A percentile compares a stretch with the other conserved stretches of the same genome.
These are phyloP conservation scores for Hypomesus transpacificus DNA, from an alignment of 2,113 vertebrate species.

Conservation along the genomic window DNA sequence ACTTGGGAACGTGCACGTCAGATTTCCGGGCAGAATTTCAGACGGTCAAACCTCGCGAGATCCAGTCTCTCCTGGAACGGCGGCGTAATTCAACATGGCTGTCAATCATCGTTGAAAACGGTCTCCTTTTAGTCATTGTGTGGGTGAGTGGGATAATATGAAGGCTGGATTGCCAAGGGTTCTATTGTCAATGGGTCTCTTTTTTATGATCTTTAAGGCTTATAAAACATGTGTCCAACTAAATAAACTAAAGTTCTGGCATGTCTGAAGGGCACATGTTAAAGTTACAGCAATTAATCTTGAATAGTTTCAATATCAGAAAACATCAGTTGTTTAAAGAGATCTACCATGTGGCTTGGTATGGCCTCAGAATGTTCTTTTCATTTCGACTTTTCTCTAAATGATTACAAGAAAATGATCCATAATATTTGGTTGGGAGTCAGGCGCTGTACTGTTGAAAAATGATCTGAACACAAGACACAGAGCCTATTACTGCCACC, in stretches of 20 bases:
- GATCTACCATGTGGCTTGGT: no score
- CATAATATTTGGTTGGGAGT: no score
- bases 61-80: slow-evolving; percentile 54
- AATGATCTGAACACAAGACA: slow-evolving; percentile 39
- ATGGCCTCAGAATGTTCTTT: no score
- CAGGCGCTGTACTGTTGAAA: slow-evolving; percentile 37
- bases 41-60: slow-evolving; percentile 46
- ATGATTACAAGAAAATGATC: no score
- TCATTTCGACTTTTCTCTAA: no score
- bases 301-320: no score
- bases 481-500: slow-evolving; percentile 45
- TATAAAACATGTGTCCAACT: slow-evolving; percentile 32
- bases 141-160: slow-evolving; percentile 45
- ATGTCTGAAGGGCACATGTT: neutral
- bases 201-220: slow-evolving; percentile 25
- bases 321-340: no score
- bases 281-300: no score
- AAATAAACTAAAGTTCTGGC: neutral
- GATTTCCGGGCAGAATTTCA: slow-evolving; percentile 60
- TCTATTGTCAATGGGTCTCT: slow-evolving; percentile 28
- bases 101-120: slow-evolving; percentile 67
- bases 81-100: slow-evolving; percentile 66
- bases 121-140: slow-evolving; percentile 47
- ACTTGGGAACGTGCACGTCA: slow-evolving; percentile 53
- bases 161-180: slow-evolving; percentile 29